Conservation (phyloP, 2,113 vertebrate genomes). For the Ploceus nigricollis region DNA sequence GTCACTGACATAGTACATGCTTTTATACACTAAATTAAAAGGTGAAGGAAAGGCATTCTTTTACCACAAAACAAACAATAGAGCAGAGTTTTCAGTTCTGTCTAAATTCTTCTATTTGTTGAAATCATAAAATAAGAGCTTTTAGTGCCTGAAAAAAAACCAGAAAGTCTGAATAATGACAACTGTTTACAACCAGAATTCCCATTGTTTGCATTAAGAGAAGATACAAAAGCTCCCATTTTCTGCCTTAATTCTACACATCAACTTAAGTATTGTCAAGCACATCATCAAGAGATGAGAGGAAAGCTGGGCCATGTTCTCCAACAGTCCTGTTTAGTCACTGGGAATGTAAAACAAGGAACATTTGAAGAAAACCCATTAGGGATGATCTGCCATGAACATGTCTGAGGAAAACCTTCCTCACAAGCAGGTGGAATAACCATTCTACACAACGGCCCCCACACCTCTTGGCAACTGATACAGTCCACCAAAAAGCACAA, state of each 20-base stretch:
- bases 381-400: not conserved
- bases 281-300: not conserved
- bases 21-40: not conserved
- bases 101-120: not conserved
- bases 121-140: not conserved
- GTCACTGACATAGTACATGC: not conserved
- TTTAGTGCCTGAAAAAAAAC: not conserved
- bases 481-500: not conserved
- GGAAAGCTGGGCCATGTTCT: not conserved
- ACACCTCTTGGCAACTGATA: not conserved
- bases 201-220: not conserved
- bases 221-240: not conserved
- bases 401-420: not conserved
- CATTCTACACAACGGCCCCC: not conserved
- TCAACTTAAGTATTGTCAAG: not conserved
- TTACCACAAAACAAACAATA: not conserved
- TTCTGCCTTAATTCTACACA: not conserved
- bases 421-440: not conserved
- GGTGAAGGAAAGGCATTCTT: not conserved
- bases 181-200: not conserved
- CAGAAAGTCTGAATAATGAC: not conserved
- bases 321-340: not conserved
- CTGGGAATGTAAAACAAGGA: not conserved
- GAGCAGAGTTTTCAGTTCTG: not conserved
- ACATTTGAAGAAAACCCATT: not conserved